Conservation (phyloP, 1,140 invertebrate species). For the Chionoecetes opilio region DNA sequence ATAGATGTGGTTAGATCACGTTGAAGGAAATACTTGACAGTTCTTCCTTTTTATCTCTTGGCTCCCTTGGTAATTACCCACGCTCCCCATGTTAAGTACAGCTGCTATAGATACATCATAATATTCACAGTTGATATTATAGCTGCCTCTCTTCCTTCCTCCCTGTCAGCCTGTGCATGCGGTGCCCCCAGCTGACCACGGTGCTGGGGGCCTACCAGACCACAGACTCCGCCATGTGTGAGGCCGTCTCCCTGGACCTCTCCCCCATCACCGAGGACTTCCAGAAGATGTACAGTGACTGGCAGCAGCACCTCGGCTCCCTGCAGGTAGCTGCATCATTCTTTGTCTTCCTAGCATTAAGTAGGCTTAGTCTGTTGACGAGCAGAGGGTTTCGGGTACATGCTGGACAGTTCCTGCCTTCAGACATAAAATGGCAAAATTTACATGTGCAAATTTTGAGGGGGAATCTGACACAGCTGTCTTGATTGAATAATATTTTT, state of each 20-base stretch:
- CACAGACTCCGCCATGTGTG: constrained; percentile 64
- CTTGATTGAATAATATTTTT: too few species aligned
- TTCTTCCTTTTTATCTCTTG: too few species aligned
- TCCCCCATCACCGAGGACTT: constrained; percentile 83
- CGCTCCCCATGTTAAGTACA: too few species aligned
- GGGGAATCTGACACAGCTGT: too few species aligned
- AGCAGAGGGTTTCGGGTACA: background rate
- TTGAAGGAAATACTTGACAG: too few species aligned
- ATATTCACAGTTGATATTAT: background rate
- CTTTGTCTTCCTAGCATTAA: background rate
- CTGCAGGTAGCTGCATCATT: constrained; percentile 74
- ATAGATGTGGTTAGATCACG: too few species aligned
- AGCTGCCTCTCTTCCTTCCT: background rate
- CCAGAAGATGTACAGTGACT: constrained; percentile 84
- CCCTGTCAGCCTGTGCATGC: constrained; percentile 59
- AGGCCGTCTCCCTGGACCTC: constrained; percentile 67
- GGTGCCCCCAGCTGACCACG: constrained; percentile 62
- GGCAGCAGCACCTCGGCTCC: constrained; percentile 84
- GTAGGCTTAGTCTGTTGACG: background rate
- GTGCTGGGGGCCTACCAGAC: constrained; percentile 5
- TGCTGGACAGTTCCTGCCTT: background rate
- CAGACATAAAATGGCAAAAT: too few species aligned
- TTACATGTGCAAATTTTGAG: too few species aligned
- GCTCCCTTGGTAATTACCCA: too few species aligned
- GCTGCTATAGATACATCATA: too few species aligned